Conservation (phyloP, 2,113 vertebrate genomes). For the Dipodomys spectabilis region DNA sequence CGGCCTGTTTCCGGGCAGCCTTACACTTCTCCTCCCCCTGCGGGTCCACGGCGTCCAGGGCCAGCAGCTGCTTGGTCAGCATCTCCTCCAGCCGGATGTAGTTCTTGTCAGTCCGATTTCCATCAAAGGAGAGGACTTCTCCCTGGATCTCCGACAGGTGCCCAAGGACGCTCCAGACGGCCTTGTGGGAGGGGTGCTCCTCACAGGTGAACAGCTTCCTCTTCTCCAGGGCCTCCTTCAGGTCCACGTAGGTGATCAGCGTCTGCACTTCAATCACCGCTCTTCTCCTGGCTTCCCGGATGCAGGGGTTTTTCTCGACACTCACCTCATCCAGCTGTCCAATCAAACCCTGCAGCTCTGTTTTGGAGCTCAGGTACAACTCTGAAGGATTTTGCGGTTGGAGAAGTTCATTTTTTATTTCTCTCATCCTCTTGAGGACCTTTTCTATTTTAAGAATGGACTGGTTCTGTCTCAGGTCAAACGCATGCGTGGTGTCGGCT, state of each 20-base stretch:
- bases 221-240: slow-evolving; percentile 91
- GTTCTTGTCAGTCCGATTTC: slow-evolving; percentile 95
- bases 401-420: slow-evolving; percentile 90
- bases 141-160: slow-evolving; percentile 94
- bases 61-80: slow-evolving; percentile 96
- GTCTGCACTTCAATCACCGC: slow-evolving; percentile 96
- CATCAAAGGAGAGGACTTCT: slow-evolving; percentile 94
- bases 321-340: slow-evolving; percentile 94
- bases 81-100: slow-evolving; percentile 97
- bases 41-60: slow-evolving; percentile 96
- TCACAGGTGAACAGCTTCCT: slow-evolving; percentile 80
- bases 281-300: slow-evolving; percentile 95
- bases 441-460: slow-evolving; percentile 96
- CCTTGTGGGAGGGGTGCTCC: slow-evolving; percentile 90
- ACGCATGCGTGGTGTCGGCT: slow-evolving; percentile 90
- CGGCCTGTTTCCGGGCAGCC: slow-evolving; percentile 94
- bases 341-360: slow-evolving; percentile 94
- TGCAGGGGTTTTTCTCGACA: slow-evolving; percentile 95
- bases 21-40: slow-evolving; percentile 94
- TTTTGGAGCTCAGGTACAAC: slow-evolving; percentile 90
- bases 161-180: slow-evolving; percentile 93
- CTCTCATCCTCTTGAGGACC: slow-evolving; percentile 90
- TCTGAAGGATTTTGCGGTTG: slow-evolving; percentile 89
- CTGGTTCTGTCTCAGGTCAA: slow-evolving; percentile 95
- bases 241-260: slow-evolving; percentile 93